These are phyloP conservation scores for Xiphophorus maculatus DNA, from an alignment of 2,113 vertebrate species.

Conservation along the genomic window DNA sequence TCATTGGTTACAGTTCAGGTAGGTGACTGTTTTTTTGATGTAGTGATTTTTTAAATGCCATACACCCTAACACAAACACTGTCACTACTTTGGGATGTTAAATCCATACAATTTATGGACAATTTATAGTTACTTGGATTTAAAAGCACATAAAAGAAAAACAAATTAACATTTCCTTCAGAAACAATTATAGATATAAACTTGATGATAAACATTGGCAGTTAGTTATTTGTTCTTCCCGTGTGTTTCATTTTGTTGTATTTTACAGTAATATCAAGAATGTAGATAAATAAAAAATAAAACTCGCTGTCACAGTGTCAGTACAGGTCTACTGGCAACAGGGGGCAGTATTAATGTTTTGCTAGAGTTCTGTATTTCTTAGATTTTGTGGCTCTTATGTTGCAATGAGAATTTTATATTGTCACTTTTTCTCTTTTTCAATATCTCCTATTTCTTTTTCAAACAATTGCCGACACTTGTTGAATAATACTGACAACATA, in stretches of 20 bases:
- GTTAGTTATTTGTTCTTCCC: not conserved
- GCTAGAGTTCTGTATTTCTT: not conserved
- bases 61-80: too few relatives aligned
- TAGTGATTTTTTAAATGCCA: too few relatives aligned
- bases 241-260: not conserved
- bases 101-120: too few relatives aligned
- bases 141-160: not conserved
- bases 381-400: not conserved
- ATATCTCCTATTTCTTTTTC: not conserved
- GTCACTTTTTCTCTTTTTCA: not conserved
- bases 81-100: too few relatives aligned
- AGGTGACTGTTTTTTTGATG: too few relatives aligned
- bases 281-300: not conserved
- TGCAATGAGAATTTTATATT: not conserved
- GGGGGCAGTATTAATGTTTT: slow-evolving; percentile 47
- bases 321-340: slow-evolving; percentile 21
- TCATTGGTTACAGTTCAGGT: too few relatives aligned
- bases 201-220: not conserved
- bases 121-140: not conserved
- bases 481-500: not conserved
- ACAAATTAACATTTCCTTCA: not conserved
- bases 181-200: not conserved
- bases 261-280: not conserved
- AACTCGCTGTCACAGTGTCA: not conserved
- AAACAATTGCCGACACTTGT: not conserved